Evolutionary conservation across 2,888 invertebrate genomes (phyloP), one percentile per base, ranked within the genome.

Genomic region (Aleiodes alternator): DNA sequence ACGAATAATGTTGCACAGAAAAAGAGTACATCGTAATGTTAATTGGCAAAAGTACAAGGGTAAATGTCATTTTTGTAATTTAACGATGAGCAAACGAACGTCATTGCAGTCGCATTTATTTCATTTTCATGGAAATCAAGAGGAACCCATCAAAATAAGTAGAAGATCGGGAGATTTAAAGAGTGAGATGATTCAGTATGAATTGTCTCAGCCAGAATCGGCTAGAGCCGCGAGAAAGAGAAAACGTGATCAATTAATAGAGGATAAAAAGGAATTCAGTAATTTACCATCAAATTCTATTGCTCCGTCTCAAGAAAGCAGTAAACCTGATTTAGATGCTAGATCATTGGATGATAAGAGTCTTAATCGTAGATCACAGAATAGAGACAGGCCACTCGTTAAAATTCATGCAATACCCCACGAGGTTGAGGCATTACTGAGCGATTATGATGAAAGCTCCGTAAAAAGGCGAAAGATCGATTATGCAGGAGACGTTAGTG

Each of bases 21-120:
- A 59, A 11, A 61, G 61, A 12, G 29, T 34, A 1, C 69, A 74
- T 61, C 53, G 48, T 23, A 23, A 59, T n/a, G 9, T 29, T n/a
- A 50, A n/a, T 31, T 68, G 57, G 68, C 23, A 23, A 23, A 9
- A 4, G 16, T 0, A 3, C 11, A n/a, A 0, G 1, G 5, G 66
- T 11, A 9, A 4, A 23, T 83, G 83, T 56, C 0, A 77, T 23
- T 76, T 75, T 57, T 83, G 83, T 31, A 31, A 14, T 23, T 56
- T 70, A 4, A 1, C 31, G 14, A 0, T 9, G 80, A 79, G 31
- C 0, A 23, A 23, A 23, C 23, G 23, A 1, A 23, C 0, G 0
- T 0, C 8, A 4, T 3, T 83, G 3, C 83, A 82, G 66, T 14
- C 61, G 16, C 83, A 83, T 43, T 14, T 83, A 7, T 79, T 77